Conservation (phyloP, 2,888 invertebrate genomes). For the Rhagium mordax region DNA sequence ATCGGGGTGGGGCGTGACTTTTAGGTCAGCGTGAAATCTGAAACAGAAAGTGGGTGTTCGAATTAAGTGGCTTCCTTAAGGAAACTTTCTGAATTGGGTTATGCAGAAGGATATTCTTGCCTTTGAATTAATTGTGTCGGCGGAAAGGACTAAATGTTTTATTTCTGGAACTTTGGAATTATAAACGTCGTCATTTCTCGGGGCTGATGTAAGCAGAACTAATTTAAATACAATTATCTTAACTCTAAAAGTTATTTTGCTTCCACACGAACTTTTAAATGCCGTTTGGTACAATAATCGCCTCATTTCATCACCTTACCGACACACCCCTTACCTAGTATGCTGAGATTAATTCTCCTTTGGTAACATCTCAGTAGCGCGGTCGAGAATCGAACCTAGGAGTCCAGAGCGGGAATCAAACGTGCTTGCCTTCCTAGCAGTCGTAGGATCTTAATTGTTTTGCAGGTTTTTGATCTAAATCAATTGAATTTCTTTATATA, state of each 20-base stretch:
- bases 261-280: no score
- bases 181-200: neutral
- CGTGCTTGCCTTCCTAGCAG: no score
- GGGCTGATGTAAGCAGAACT: neutral
- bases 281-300: no score
- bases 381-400: no score
- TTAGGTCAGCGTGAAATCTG: slow-evolving; percentile 6
- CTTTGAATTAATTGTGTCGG: slow-evolving; percentile 8
- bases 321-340: no score
- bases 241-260: neutral
- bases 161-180: neutral
- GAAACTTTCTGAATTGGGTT: neutral
- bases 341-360: no score
- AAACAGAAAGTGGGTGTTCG: slow-evolving; percentile 2
- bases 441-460: no score
- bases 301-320: no score
- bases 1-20: neutral
- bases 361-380: no score
- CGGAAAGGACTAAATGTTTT: neutral
- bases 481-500: no score
- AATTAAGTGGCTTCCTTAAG: slow-evolving; percentile 2
- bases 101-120: neutral
- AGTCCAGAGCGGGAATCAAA: no score
- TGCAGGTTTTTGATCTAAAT: no score
- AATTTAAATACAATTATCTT: neutral